phyloP scores from a whole-genome alignment of 2,113 vertebrate species.

The Erythrolamprus reginae region DNA sequence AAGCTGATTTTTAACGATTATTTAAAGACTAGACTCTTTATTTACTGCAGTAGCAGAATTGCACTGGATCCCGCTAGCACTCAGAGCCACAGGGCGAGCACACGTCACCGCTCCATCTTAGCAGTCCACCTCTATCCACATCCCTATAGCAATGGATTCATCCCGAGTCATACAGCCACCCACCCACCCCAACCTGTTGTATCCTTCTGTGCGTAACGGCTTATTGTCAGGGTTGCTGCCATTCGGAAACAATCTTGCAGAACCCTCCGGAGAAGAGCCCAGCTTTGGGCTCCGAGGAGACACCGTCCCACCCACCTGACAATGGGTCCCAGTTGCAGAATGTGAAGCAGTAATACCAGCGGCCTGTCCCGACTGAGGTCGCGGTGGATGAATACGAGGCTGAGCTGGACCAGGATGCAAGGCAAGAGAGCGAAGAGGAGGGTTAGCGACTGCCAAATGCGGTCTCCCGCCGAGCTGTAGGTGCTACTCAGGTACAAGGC shows the following conservation, averaged over 20 bases:
- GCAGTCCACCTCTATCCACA: too few species aligned
- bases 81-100: too few species aligned
- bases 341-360: slow-evolving; percentile 88
- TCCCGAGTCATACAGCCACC: not conserved
- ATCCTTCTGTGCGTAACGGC: not conserved
- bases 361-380: slow-evolving; percentile 90
- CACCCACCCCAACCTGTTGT: not conserved
- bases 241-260: not conserved
- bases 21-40: not conserved
- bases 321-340: slow-evolving; percentile 90
- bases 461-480: slow-evolving; percentile 84
- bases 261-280: not conserved
- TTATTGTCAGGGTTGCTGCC: not conserved
- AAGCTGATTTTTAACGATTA: not conserved
- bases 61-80: too few species aligned
- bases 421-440: slow-evolving; percentile 89
- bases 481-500: slow-evolving; percentile 88
- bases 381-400: slow-evolving; percentile 91
- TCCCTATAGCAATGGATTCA: not conserved
- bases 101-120: too few species aligned
- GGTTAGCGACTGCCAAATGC: slow-evolving; percentile 89
- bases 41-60: too few species aligned
- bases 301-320: slow-evolving; percentile 76
- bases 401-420: slow-evolving; percentile 90
- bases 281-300: not conserved